Percentiles rank a stretch among this genome's conserved stretches.
Evolutionary conservation across 2,113 vertebrate genomes (phyloP).

Genomic region (Alethe castanea): DNA sequence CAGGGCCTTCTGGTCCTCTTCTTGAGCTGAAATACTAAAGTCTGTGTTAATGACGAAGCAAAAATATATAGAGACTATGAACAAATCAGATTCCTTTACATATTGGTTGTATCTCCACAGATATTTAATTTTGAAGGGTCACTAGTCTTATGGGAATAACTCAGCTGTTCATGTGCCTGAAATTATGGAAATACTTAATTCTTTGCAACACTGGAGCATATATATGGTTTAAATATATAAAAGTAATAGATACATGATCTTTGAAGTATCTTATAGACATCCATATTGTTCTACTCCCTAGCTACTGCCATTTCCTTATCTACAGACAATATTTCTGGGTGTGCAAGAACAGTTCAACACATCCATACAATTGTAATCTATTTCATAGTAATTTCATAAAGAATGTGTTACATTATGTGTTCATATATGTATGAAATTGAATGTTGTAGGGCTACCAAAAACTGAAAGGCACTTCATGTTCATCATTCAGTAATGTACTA

Average conservation of each 20-base stretch:
- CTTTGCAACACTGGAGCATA: not conserved
- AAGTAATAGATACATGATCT: not conserved
- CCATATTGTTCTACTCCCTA: not conserved
- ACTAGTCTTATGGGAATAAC: not conserved
- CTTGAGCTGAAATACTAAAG: slow-evolving; percentile 60
- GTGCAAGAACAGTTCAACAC: not conserved
- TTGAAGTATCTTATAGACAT: not conserved
- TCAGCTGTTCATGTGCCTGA: not conserved
- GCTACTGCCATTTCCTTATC: not conserved
- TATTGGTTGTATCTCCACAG: not conserved
- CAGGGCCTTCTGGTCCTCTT: slow-evolving; percentile 64
- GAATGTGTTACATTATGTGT: not conserved
- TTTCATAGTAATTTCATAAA: not conserved
- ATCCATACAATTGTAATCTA: not conserved
- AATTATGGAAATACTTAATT: not conserved
- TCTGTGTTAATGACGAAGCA: not conserved
- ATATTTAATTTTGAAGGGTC: not conserved
- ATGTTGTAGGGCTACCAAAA: not conserved
- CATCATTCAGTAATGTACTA: not conserved
- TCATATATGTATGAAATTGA: not conserved
- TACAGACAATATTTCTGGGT: not conserved
- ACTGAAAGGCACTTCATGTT: not conserved
- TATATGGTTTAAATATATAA: not conserved
- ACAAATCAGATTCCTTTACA: not conserved
- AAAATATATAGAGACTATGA: not conserved